A percentile compares a stretch with the other conserved stretches of the same genome.
Conservation (phyloP, 2,113 vertebrate species). For the Xiphophorus maculatus region DNA sequence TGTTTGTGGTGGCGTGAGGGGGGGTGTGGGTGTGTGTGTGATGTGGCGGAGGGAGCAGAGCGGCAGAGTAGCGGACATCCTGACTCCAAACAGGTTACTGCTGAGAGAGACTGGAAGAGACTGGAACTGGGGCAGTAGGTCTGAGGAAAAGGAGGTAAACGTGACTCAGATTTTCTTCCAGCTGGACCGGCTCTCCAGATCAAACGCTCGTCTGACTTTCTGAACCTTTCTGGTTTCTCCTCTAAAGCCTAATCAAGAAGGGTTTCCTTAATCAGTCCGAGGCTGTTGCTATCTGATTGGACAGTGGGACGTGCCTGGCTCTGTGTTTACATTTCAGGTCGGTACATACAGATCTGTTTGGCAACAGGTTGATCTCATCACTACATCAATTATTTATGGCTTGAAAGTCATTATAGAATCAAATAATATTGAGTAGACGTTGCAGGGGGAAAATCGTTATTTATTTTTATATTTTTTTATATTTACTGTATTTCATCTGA, state of each 20-base stretch:
- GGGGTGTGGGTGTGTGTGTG: conserved; percentile 41
- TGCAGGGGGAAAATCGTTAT: neutral
- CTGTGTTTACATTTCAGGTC: conserved; percentile 55
- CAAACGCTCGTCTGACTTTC: conserved; percentile 23
- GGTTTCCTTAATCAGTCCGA: conserved; percentile 13
- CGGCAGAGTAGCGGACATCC: conserved; percentile 61
- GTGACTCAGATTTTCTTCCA: conserved; percentile 49
- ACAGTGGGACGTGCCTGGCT: conserved; percentile 51
- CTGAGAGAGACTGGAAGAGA: conserved; percentile 43
- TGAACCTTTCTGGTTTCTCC: neutral
- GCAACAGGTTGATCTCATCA: conserved; percentile 2
- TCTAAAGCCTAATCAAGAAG: conserved; percentile 9
- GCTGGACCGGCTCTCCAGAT: conserved; percentile 34
- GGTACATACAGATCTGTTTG: conserved; percentile 21
- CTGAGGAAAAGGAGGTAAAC: conserved; percentile 66
- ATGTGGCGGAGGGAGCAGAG: conserved; percentile 69
- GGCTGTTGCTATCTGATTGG: conserved; percentile 21
- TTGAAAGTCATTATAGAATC: neutral
- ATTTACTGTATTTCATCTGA: neutral
- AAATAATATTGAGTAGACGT: neutral
- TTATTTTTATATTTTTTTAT: neutral
- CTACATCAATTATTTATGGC: conserved; percentile 4
- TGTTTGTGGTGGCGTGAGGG: conserved; percentile 35
- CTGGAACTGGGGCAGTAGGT: conserved; percentile 35
- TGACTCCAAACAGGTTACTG: conserved; percentile 59